These are phyloP conservation scores for Aphis gossypii DNA, from an alignment of 1,140 invertebrate species.

Conservation along the genomic window DNA sequence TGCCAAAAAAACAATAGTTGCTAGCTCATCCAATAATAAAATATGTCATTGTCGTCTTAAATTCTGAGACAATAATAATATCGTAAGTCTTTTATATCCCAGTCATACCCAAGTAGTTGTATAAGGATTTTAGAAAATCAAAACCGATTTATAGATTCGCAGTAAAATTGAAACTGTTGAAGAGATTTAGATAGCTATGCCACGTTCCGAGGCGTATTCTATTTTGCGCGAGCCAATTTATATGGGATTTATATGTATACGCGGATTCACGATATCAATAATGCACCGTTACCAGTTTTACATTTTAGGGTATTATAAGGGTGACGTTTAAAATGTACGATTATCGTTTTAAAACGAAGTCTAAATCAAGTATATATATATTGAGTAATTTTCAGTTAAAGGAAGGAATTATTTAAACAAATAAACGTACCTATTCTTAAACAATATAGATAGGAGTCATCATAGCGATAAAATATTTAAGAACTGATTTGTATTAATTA, in stretches of 20 bases:
- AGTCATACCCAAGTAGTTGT: not conserved
- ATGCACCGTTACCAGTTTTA: not conserved
- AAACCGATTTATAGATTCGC: not conserved
- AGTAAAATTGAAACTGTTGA: not conserved
- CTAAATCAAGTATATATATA: not conserved
- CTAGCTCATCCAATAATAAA: not conserved
- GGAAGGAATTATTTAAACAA: not conserved
- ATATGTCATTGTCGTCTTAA: not conserved
- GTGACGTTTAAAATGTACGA: not conserved
- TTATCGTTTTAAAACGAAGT: not conserved
- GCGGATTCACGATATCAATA: not conserved
- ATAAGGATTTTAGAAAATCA: not conserved
- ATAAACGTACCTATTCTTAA: not conserved
- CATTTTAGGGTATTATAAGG: not conserved
- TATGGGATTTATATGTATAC: not conserved
- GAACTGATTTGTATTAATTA: not conserved
- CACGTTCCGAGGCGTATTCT: not conserved
- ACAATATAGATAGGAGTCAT: not conserved
- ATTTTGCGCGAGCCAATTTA: not conserved
- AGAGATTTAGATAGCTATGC: not conserved
- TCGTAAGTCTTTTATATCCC: not conserved
- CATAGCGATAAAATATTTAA: not conserved
- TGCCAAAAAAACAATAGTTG: not conserved
- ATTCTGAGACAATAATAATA: not conserved
- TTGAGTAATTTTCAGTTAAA: not conserved